Base-by-base conservation (phyloP, 2,888 invertebrate genomes). In the Caenorhabditis doughertyi region DNA sequence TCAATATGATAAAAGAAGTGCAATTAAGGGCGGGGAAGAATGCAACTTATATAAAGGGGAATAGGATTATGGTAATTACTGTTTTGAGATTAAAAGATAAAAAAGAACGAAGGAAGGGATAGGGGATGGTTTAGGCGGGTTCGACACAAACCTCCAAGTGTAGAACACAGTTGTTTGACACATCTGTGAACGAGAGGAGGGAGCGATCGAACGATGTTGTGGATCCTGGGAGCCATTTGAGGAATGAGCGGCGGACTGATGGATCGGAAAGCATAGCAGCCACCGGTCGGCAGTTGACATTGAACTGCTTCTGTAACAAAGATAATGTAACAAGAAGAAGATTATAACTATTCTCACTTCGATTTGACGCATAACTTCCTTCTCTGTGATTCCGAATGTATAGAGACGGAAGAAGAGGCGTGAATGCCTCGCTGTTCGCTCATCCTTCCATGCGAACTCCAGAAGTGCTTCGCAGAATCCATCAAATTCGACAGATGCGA, bases 391-490 rank as follows among this genome's bases (percentile, higher is more conserved):
- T n/a, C 76, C 76, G n/a, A 68, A 76, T 0, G 76, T 76, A 53
- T 35, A 76, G 29, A 76, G 60, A 13, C 76, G 67, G 21, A 76
- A 76, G 53, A 68, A 76, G 51, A 76, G 58, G 0, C 67, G 42
- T 13, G 67, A 76, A 39, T 76, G 76, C 23, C 76, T 23, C 16
- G 76, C 67, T 21, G 76, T 76, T 16, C 49, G 55, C 42, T 76
- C 60, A 29, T 76, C 76, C 25, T 76, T 76, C 76, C 76, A 76
- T 42, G 76, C 76, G 13, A 76, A 76, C 44, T 67, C 76, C 29
- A 76, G 32, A 23, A 76, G 67, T 23, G 76, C 68, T 18, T 67
- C 42, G 32, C 76, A 76, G 29, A 76, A 76, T 23, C 47, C 67
- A 49, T 76, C 65, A 23, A 76, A 65, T 9, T 67, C 76, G 13